phyloP scores from a whole-genome alignment of 2,888 invertebrate genomes.

The Hedya salicella region DNA sequence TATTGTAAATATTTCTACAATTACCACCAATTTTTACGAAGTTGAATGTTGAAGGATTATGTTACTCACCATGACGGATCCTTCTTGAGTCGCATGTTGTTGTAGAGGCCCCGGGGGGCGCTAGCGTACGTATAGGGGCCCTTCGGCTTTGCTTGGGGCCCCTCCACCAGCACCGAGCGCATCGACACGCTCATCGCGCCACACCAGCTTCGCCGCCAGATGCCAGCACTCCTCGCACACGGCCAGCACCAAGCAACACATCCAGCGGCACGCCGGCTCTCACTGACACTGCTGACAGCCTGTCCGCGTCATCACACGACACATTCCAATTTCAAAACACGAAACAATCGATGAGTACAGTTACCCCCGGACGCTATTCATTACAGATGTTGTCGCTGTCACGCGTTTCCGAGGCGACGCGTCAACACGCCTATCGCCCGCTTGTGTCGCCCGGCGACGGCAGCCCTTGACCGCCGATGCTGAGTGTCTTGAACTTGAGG shows the following conservation, averaged over 20 bases:
- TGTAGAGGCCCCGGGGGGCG: slow-evolving; percentile 86
- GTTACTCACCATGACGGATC: slow-evolving; percentile 75
- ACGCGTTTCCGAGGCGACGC: slow-evolving; percentile 30
- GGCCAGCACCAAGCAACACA: slow-evolving; percentile 70
- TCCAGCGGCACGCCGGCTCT: slow-evolving; percentile 43
- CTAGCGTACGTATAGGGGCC: slow-evolving; percentile 86
- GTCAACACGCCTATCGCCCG: slow-evolving; percentile 22
- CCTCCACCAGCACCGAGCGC: slow-evolving; percentile 74
- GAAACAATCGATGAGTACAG: slow-evolving; percentile 38
- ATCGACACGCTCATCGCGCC: slow-evolving; percentile 71
- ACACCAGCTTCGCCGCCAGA: slow-evolving; percentile 46
- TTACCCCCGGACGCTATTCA: slow-evolving; percentile 26
- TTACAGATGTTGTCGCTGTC: slow-evolving; percentile 16
- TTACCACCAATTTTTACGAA: neutral
- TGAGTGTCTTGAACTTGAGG: slow-evolving; percentile 11
- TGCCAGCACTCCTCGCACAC: slow-evolving; percentile 64
- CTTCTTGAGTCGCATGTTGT: slow-evolving; percentile 81
- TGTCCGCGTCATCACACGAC: slow-evolving; percentile 15
- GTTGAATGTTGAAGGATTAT: too few relatives aligned
- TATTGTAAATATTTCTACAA: neutral
- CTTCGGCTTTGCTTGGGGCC: slow-evolving; percentile 64
- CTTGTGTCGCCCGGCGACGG: slow-evolving; percentile 11
- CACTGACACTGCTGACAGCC: slow-evolving; percentile 28
- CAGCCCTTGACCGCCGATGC: slow-evolving; percentile 15
- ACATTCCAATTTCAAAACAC: slow-evolving; percentile 39